A percentile compares a stretch with the other conserved stretches of the same genome.
phyloP scores from a whole-genome alignment of 2,888 invertebrate species.

The Macaria liturata region DNA sequence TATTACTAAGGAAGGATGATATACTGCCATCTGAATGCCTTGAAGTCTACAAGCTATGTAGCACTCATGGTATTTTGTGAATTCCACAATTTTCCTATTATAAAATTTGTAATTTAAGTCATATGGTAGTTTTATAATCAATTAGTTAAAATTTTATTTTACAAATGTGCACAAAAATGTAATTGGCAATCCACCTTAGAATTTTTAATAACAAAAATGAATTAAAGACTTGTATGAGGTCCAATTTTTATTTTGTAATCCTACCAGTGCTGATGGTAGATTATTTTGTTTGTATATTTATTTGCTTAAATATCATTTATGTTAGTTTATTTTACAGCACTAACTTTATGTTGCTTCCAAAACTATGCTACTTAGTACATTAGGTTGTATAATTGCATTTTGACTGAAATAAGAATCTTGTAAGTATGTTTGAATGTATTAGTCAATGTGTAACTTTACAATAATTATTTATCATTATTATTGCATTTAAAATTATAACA shows the following conservation, averaged over 20 bases:
- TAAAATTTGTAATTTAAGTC: slow-evolving; percentile 32
- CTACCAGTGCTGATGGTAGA: slow-evolving; percentile 36
- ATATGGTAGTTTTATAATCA: slow-evolving; percentile 29
- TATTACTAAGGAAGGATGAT: slow-evolving; percentile 31
- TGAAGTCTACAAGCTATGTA: slow-evolving; percentile 27
- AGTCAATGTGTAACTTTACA: slow-evolving; percentile 64
- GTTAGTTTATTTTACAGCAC: slow-evolving; percentile 62
- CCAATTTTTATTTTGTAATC: slow-evolving; percentile 63
- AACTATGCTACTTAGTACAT: slow-evolving; percentile 63
- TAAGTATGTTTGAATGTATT: slow-evolving; percentile 73
- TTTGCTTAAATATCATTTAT: slow-evolving; percentile 64
- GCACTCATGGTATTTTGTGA: slow-evolving; percentile 25
- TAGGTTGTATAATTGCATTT: slow-evolving; percentile 69
- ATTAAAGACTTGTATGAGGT: slow-evolving; percentile 75
- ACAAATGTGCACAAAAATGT: slow-evolving; percentile 45
- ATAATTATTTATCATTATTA: slow-evolving; percentile 59
- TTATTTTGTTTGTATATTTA: slow-evolving; percentile 44
- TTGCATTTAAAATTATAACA: slow-evolving; percentile 73
- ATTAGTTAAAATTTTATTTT: slow-evolving; percentile 37
- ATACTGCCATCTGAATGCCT: slow-evolving; percentile 47
- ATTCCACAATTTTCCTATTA: slow-evolving; percentile 21
- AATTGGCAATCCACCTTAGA: slow-evolving; percentile 37
- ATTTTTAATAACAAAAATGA: slow-evolving; percentile 43
- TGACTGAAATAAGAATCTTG: slow-evolving; percentile 74
- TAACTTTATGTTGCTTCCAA: slow-evolving; percentile 76